Base-by-base conservation (phyloP, 2,888 invertebrate genomes). In the Athetis lepigone region DNA sequence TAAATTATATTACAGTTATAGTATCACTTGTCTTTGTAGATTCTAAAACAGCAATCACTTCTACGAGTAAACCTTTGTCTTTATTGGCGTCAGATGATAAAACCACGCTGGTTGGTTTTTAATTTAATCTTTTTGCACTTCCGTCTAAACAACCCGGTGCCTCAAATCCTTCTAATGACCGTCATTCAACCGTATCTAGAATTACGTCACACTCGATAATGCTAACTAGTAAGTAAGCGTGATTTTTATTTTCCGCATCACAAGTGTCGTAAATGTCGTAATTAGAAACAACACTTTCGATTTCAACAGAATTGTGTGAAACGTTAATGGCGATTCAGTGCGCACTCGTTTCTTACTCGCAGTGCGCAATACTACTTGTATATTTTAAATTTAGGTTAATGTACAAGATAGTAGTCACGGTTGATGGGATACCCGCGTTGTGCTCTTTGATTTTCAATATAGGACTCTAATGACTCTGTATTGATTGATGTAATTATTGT, bases 381-480 rank as follows among this genome's bases (percentile, higher is more conserved):
- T 86, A 80, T 79, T 87, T 88, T 83, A 79, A 77, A 93, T 91
- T 88, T 94, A 84, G 94, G 94, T 92, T 93, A 94, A 93, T 92
- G 90, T 86, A 84, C 83, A 49, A 67, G 79, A 86, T 74, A 89
- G 88, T 88, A 88, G 85, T 85, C 76, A 75, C 68, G 79, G 70
- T 77, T 83, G 82, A 86, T 84, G 84, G 81, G 79, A 25, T 56
- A 54, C 46, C 57, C 57, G 52, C 46, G 55, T 56, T 56, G 37
- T 64, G 59, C 60, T 47, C 51, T 76, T 67, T 62, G 57, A 65
- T 69, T 77, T 65, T 72, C 55, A 49, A 78, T 77, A 75, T 74
- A 75, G 68, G 72, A 62, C 60, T 78, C 67, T 70, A 72, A 61
- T 39, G 56, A 69, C 60, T 69, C 55, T 70, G 58, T 55, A 79